Evolutionary conservation across 2,888 invertebrate genomes (phyloP).

Genomic region (Lasioglossum zephyrum): DNA sequence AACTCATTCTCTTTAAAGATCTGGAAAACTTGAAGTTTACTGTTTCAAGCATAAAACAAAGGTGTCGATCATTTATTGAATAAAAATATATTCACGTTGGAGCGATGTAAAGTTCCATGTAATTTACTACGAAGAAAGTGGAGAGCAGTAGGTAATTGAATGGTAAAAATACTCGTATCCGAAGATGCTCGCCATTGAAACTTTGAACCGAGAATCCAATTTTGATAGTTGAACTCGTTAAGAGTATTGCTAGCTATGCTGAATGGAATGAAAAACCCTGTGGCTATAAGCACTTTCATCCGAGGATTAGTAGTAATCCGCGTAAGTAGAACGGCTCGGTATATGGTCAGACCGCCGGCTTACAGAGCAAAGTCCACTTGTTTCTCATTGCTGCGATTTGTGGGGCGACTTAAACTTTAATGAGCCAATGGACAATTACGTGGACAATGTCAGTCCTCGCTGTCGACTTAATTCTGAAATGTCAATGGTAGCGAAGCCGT

Average conservation of each 20-base stretch:
- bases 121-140: too few species aligned
- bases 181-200: not conserved
- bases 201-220: not conserved
- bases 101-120: too few species aligned
- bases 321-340: not conserved
- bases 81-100: too few species aligned
- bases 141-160: too few species aligned
- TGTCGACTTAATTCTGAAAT: not conserved
- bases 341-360: not conserved
- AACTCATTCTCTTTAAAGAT: not conserved
- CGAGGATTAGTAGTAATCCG: conserved; percentile 8
- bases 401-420: not conserved
- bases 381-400: not conserved
- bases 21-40: too few species aligned
- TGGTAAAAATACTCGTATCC: too few species aligned
- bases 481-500: not conserved
- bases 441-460: not conserved
- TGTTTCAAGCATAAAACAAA: too few species aligned
- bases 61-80: too few species aligned
- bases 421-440: not conserved
- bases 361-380: conserved; percentile 1
- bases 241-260: not conserved
- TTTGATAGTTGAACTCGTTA: not conserved
- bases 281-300: not conserved
- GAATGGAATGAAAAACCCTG: not conserved